Percentiles rank a stretch among this genome's conserved stretches.
phyloP scores from a whole-genome alignment of 1,140 invertebrate species.

The Drosophila kurseongensis region DNA sequence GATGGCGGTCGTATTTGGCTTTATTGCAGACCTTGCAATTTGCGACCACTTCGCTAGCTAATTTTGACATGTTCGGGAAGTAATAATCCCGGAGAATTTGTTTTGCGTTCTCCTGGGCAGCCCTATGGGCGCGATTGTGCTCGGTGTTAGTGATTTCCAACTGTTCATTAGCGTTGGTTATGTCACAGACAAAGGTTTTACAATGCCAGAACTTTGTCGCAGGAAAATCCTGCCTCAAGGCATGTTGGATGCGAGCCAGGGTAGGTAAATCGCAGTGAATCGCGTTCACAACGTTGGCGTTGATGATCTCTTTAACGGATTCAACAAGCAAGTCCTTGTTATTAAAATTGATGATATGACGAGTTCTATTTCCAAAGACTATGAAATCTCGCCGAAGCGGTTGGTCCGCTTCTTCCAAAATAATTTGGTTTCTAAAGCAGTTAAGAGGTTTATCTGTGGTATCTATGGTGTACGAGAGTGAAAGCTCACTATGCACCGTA shows the following conservation, averaged over 20 bases:
- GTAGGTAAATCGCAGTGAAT: no score
- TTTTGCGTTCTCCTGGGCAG: slow-evolving; percentile 10
- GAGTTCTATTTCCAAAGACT: slow-evolving; percentile 11
- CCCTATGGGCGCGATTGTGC: slow-evolving; percentile 12
- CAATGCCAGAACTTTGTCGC: no score
- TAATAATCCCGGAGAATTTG: slow-evolving; percentile 21
- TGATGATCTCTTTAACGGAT: no score
- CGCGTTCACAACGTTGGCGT: no score
- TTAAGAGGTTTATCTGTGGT: slow-evolving; percentile 35
- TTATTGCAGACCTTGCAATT: slow-evolving; percentile 29
- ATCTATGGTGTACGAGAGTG: slow-evolving; percentile 15
- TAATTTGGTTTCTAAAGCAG: slow-evolving; percentile 13
- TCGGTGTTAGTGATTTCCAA: slow-evolving; percentile 5
- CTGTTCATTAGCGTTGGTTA: slow-evolving; percentile 1
- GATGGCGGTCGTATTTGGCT: slow-evolving; percentile 20
- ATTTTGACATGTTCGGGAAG: slow-evolving; percentile 21
- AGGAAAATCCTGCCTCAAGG: no score
- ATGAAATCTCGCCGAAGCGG: slow-evolving; percentile 5
- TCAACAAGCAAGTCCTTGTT: no score
- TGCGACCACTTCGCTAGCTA: slow-evolving; percentile 11
- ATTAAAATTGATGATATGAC: not conserved
- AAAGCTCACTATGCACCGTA: slow-evolving; percentile 25
- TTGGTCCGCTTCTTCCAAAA: not conserved
- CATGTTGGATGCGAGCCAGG: no score
- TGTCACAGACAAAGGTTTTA: no score